These are phyloP conservation scores for Bombus balteatus DNA, from an alignment of 1,140 invertebrate genomes.

Conservation along the genomic window DNA sequence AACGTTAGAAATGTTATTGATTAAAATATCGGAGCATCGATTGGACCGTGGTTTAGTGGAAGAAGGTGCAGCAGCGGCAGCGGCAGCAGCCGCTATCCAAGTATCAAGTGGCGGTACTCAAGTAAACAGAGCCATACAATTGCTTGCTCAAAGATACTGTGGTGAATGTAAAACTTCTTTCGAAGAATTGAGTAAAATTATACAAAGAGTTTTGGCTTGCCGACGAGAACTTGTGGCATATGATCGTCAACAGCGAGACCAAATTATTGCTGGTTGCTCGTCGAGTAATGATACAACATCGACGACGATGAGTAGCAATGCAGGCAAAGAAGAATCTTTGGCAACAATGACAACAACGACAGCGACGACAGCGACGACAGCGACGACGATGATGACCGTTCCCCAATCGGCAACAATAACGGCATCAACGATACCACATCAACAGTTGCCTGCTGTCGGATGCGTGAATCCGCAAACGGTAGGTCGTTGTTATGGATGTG, in stretches of 20 bases:
- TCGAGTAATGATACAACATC: background rate
- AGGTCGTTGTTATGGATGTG: constrained; percentile 92
- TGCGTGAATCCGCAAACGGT: constrained; percentile 58
- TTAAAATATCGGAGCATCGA: constrained; percentile 90
- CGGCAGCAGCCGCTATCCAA: constrained; percentile 69
- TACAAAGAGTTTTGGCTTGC: constrained; percentile 94
- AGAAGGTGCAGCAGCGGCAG: constrained; percentile 77
- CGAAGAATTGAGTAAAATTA: constrained; percentile 97
- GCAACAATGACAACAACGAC: no score
- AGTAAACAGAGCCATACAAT: constrained; percentile 93
- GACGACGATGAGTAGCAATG: background rate
- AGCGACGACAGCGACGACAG: background rate
- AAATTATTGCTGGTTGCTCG: constrained; percentile 14
- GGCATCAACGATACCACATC: background rate
- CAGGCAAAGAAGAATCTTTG: background rate
- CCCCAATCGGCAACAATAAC: background rate
- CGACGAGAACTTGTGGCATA: constrained; percentile 95
- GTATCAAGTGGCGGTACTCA: constrained; percentile 84
- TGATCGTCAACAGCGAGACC: constrained; percentile 90
- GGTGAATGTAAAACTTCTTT: constrained; percentile 97
- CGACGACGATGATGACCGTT: background rate
- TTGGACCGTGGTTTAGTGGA: constrained; percentile 85
- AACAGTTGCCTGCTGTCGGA: constrained; percentile 25
- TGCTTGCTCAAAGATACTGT: constrained; percentile 96
- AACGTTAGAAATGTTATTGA: constrained; percentile 91